These are phyloP conservation scores for Hyperopisus bebe DNA, from an alignment of 2,113 vertebrate genomes.

Conservation along the genomic window DNA sequence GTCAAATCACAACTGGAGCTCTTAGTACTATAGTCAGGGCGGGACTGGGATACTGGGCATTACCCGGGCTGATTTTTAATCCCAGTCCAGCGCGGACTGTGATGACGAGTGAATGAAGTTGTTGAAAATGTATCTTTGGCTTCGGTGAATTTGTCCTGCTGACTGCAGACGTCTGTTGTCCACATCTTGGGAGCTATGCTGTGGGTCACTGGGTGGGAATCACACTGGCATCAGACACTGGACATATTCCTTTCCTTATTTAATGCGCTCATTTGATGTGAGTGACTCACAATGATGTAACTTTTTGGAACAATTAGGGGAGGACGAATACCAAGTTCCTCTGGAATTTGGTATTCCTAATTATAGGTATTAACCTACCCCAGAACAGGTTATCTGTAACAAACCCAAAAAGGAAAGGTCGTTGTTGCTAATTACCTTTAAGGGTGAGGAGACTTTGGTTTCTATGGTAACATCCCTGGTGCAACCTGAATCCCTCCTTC, in stretches of 20 bases:
- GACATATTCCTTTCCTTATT: slow-evolving; percentile 41
- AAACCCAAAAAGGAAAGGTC: slow-evolving; percentile 13
- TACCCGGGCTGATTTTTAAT: neutral
- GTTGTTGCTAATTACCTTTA: slow-evolving; percentile 12
- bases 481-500: slow-evolving; percentile 25
- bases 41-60: neutral
- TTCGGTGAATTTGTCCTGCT: neutral
- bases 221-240: neutral
- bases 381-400: neutral
- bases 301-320: slow-evolving; percentile 37
- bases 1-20: neutral
- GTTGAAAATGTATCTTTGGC: neutral
- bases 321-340: slow-evolving; percentile 22
- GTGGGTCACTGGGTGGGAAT: neutral
- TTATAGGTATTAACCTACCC: slow-evolving; percentile 34
- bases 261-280: slow-evolving; percentile 42
- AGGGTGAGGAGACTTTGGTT: slow-evolving; percentile 22
- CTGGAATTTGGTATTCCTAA: slow-evolving; percentile 27
- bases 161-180: neutral
- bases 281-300: slow-evolving; percentile 48
- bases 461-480: slow-evolving; percentile 26
- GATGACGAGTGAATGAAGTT: neutral
- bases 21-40: neutral
- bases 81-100: neutral
- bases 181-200: neutral